A percentile compares a stretch with the other conserved stretches of the same genome.
Evolutionary conservation across 92 coral and sea anemone species (phyloP).

Genomic region (Palythoa caribaeorum): DNA sequence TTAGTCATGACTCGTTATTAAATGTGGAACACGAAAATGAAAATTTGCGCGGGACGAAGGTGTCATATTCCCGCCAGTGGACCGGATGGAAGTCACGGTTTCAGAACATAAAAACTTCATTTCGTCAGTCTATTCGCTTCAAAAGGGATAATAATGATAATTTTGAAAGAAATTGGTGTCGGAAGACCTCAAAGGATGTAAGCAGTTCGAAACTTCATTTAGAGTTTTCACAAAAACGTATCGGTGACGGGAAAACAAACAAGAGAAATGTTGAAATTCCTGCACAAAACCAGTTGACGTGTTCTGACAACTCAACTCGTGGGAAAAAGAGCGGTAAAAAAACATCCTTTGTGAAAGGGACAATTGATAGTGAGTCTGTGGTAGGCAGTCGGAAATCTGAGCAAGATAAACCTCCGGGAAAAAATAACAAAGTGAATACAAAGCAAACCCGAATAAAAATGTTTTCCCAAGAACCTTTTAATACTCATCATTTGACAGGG

Average conservation of each 20-base stretch:
- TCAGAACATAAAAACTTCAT: not conserved
- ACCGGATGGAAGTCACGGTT: conserved; percentile 33
- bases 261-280: conserved; percentile 23
- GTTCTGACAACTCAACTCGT: conserved; percentile 27
- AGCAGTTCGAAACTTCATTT: not conserved
- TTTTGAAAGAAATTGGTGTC: conserved; percentile 11
- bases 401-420: conserved; percentile 24
- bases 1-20: conserved; percentile 1
- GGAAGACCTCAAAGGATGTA: not conserved
- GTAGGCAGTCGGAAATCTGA: conserved; percentile 27
- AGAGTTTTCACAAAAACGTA: not conserved
- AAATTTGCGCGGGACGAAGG: not conserved
- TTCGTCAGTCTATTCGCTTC: conserved; percentile 34
- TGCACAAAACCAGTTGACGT: not conserved
- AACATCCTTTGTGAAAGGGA: conserved; percentile 44
- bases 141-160: conserved; percentile 26
- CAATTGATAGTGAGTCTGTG: conserved; percentile 36
- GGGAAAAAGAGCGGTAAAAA: conserved; percentile 33
- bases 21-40: conserved; percentile 6
- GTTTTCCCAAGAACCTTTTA: conserved; percentile 34
- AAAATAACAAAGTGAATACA: conserved; percentile 36
- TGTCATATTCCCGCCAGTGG: conserved; percentile 10
- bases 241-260: not conserved
- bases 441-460: conserved; percentile 20
- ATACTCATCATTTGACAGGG: not conserved